phyloP scores from a whole-genome alignment of 2,888 invertebrate species.

The Lepidocyrtoides sp. region DNA sequence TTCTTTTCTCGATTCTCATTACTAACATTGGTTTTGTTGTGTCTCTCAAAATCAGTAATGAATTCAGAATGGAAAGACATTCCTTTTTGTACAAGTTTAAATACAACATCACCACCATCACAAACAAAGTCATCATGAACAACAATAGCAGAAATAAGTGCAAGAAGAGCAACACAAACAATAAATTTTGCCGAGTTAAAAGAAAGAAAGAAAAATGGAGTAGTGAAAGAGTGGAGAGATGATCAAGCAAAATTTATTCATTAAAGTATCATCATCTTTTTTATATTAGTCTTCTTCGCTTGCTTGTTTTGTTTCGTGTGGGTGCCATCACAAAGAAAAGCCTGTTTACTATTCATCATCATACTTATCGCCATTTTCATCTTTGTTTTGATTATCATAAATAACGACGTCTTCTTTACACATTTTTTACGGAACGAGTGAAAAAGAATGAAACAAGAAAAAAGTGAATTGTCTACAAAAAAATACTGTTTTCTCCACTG shows the following conservation, averaged over 20 bases:
- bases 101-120: no score
- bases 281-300: neutral
- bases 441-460: neutral
- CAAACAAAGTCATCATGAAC: neutral
- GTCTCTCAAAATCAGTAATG: constrained; percentile 23
- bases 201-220: neutral
- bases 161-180: neutral
- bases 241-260: constrained; percentile 58
- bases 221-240: neutral
- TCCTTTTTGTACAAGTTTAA: neutral
- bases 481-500: no score
- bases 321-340: constrained; percentile 15
- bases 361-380: neutral
- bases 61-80: neutral
- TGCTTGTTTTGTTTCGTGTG: constrained; percentile 24
- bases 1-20: neutral
- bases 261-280: constrained; percentile 31
- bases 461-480: constrained; percentile 12
- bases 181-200: constrained; percentile 22
- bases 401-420: neutral
- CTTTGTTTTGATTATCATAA: constrained; percentile 9
- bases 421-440: neutral
- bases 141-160: neutral
- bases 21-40: neutral
- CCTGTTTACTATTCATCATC: constrained; percentile 10